Conservation (phyloP, 2,797 vertebrate species). For the Parauchenoglanis punctatus region DNA sequence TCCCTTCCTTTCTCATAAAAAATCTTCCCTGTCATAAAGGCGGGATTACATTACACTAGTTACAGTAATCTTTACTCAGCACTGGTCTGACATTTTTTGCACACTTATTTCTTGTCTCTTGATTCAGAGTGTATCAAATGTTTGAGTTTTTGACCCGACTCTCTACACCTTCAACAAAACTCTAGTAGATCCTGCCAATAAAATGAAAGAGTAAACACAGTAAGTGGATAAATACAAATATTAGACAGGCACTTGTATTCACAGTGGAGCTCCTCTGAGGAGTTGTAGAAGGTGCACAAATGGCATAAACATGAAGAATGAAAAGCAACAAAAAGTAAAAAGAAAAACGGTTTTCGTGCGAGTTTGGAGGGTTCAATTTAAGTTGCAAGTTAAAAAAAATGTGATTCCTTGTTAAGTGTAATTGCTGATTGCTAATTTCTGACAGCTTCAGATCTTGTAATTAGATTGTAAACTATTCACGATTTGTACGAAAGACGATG, state of each 20-base stretch:
- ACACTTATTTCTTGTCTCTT: neutral
- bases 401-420: neutral
- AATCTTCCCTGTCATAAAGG: neutral
- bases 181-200: neutral
- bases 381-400: neutral
- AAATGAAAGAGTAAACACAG: neutral
- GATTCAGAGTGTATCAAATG: neutral
- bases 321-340: neutral
- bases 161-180: neutral
- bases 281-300: neutral
- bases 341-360: neutral
- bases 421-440: neutral
- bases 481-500: neutral
- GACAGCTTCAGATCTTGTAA: neutral
- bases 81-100: neutral
- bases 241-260: neutral
- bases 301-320: neutral
- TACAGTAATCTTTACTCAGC: neutral
- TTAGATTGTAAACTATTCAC: neutral
- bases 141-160: neutral
- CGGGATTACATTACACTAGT: slow-evolving; percentile 1
- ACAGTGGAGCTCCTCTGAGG: neutral
- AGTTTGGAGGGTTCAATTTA: neutral
- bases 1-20: neutral
- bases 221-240: neutral